These are phyloP conservation scores for Clangula hyemalis DNA, from an alignment of 2,797 vertebrate species.

Conservation along the genomic window DNA sequence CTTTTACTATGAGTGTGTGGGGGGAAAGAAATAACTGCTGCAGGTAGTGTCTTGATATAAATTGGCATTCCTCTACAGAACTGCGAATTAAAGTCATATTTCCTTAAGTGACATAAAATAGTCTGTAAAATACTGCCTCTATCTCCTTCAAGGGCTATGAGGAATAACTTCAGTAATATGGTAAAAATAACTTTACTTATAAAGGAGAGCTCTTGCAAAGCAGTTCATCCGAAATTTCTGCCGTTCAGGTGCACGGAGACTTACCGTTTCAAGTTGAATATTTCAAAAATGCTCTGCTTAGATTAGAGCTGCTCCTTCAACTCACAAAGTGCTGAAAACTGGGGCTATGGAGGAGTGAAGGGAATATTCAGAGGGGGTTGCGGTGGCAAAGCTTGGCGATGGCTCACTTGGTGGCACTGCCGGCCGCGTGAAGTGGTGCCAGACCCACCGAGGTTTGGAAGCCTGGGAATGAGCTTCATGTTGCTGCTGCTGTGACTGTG, in stretches of 20 bases:
- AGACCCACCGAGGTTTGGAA: fast-evolving
- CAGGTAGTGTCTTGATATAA: background rate
- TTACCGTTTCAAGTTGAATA: background rate
- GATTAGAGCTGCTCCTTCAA: too few species aligned
- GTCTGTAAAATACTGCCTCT: background rate
- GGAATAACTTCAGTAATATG: background rate
- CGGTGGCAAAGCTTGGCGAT: background rate
- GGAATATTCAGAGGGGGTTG: background rate
- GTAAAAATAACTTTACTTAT: background rate
- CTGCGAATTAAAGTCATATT: background rate
- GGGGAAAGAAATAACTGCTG: background rate
- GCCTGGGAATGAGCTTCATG: fast-evolving
- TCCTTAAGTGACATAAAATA: background rate
- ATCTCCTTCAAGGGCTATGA: background rate
- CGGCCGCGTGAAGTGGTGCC: background rate
- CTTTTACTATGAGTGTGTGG: background rate
- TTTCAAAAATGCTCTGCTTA: background rate
- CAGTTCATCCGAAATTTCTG: background rate
- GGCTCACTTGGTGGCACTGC: background rate
- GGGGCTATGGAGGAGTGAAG: background rate
- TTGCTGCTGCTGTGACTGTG: background rate
- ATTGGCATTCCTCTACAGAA: background rate
- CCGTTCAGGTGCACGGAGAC: background rate
- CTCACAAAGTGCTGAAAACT: background rate
- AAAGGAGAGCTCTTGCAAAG: background rate